A percentile compares a stretch with the other conserved stretches of the same genome.
These are phyloP conservation scores for Platichthys flesus DNA, from an alignment of 2,113 vertebrate species.

Conservation along the genomic window DNA sequence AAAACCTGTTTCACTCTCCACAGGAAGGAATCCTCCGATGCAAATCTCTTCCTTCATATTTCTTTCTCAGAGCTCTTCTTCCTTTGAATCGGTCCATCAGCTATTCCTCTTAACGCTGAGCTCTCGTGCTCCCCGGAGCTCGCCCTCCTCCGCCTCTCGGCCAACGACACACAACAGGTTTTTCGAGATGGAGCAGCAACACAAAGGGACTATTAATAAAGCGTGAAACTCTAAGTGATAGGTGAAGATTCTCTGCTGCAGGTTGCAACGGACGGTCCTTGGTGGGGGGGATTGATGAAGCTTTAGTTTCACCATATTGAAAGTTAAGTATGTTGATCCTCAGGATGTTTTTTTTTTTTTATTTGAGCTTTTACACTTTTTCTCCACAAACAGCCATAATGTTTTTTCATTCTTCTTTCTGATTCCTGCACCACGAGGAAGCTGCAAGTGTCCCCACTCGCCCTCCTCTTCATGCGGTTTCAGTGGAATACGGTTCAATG, in stretches of 20 bases:
- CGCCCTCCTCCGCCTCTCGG: background rate
- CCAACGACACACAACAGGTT: conserved; percentile 52
- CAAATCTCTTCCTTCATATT: conserved; percentile 39
- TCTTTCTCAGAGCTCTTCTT: conserved; percentile 35
- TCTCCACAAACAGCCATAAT: too few relatives aligned
- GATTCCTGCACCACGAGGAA: too few relatives aligned
- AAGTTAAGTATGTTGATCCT: background rate
- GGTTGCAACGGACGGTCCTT: background rate
- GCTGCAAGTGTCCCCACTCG: too few relatives aligned
- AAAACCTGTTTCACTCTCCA: background rate
- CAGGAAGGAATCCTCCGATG: background rate
- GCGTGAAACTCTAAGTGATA: background rate
- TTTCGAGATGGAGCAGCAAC: conserved; percentile 38
- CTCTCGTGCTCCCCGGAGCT: background rate
- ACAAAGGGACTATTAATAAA: background rate
- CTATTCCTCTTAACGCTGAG: conserved; percentile 48
- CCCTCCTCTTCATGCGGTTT: too few relatives aligned
- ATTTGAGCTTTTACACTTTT: background rate
- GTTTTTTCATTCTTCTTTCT: too few relatives aligned
- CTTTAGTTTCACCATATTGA: background rate
- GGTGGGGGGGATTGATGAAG: background rate
- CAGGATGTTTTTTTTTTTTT: too few relatives aligned
- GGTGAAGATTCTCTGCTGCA: background rate
- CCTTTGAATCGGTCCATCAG: conserved; percentile 55
- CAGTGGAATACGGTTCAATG: too few relatives aligned